Conservation (phyloP, 2,113 vertebrate genomes). For the Neoarius graeffei region DNA sequence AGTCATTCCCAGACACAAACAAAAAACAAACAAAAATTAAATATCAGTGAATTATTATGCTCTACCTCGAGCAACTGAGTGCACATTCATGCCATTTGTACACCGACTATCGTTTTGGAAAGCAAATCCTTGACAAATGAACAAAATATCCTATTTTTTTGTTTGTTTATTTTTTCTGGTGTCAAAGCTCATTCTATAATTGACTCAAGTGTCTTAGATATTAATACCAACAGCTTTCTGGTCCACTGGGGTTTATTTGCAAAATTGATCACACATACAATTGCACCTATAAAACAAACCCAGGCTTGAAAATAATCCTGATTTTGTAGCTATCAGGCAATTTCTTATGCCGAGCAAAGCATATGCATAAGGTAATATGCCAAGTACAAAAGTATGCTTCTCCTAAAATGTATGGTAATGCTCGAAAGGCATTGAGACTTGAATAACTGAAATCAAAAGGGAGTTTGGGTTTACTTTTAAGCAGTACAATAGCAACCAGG, state of each 20-base stretch:
- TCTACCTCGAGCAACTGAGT: slow-evolving; percentile 5
- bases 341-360: not conserved
- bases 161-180: slow-evolving; percentile 1
- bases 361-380: not conserved
- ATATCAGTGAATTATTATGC: slow-evolving; percentile 3
- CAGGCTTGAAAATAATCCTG: slow-evolving; percentile 10
- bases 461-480: slow-evolving; percentile 64
- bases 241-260: slow-evolving; percentile 28
- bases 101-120: slow-evolving; percentile 21
- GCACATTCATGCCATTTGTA: slow-evolving; percentile 3
- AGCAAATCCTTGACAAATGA: slow-evolving; percentile 41
- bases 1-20: slow-evolving; percentile 31
- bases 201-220: slow-evolving; percentile 31
- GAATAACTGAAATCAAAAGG: slow-evolving; percentile 69
- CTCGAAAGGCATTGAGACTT: slow-evolving; percentile 66
- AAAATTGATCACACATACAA: slow-evolving; percentile 37
- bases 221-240: slow-evolving; percentile 20
- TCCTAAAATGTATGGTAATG: slow-evolving; percentile 62
- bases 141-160: not conserved
- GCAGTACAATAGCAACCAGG: slow-evolving; percentile 73
- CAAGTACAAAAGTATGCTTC: not conserved
- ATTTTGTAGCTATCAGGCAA: not conserved
- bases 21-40: slow-evolving; percentile 31
- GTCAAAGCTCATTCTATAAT: slow-evolving; percentile 32
- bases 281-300: slow-evolving; percentile 29